Evolutionary conservation across 2,888 invertebrate species (phyloP), one percentile per base, ranked within the genome.

Genomic region (Nebria salina): DNA sequence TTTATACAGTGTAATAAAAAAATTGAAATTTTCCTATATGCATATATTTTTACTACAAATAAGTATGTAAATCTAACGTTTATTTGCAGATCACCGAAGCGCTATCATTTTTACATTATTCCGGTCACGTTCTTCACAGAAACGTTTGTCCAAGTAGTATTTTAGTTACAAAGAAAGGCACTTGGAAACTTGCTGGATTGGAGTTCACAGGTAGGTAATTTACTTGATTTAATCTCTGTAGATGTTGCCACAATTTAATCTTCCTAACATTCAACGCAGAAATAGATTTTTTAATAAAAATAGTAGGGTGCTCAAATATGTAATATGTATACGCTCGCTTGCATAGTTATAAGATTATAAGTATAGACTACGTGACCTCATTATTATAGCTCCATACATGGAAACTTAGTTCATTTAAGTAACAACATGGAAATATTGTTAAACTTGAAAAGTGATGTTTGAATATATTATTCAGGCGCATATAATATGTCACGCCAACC

Each of bases 111-210:
- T 91, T 99, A 83, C 98, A 99, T 90, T 95, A 96, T 90, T 94
- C 94, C 65, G 93, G 94, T 84, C 95, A 95, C 89, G 93, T 96
- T 86, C 92, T 98, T 83, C 99, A 99, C 89, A 94, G 97, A 86
- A 99, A 99, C 90, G 94, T 99, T 72, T 98, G 96, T 88, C 98
- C 98, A 1, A 94, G 95, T 84, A 96, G 96, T 85, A 95, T 99
- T 85, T 92, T 98, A 85, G 94, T 99, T 83, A 97, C 97, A 76
- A 96, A 95, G 88, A 93, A 94, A 82, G 97, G 98, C 83, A 96
- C 97, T 68, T 99, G 99, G 99, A 99, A 99, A 89, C 92, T 99
- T 82, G 96, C 95, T 75, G 98, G 98, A 41, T 92, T 99, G 83
- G 98, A 98, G 88, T 98, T 98, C 89, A 92, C 94, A 84, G 97